A percentile compares a stretch with the other conserved stretches of the same genome.
Conservation (phyloP, 2,113 vertebrate genomes). For the Loxodonta africana region DNA sequence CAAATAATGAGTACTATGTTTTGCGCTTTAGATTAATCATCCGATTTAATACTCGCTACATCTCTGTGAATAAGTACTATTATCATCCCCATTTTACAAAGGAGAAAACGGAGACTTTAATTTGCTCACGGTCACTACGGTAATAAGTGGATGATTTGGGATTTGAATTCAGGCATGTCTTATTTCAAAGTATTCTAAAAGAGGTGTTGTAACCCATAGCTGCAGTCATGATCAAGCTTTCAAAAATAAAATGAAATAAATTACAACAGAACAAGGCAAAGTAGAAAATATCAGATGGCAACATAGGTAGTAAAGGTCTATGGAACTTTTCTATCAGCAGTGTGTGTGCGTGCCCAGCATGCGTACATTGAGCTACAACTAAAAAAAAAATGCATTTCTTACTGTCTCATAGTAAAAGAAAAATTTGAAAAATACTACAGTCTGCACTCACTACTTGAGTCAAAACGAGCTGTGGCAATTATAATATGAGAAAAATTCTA, state of each 20-base stretch:
- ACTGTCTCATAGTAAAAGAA: neutral
- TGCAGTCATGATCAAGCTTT: neutral
- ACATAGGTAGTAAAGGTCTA: neutral
- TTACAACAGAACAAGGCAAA: conserved; percentile 5
- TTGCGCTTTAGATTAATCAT: conserved; percentile 49
- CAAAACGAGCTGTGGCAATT: conserved; percentile 56
- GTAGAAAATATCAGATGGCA: conserved; percentile 9
- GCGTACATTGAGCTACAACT: conserved; percentile 33
- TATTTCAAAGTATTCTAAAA: conserved; percentile 48
- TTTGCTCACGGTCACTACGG: conserved; percentile 39
- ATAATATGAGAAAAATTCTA: neutral
- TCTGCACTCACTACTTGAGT: neutral
- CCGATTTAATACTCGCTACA: neutral
- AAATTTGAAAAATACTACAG: conserved; percentile 5
- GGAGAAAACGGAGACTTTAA: conserved; percentile 46
- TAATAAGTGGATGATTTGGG: conserved; percentile 11
- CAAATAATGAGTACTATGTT: neutral
- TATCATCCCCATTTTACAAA: conserved; percentile 18
- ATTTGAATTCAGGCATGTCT: conserved; percentile 43
- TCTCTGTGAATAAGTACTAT: conserved; percentile 3
- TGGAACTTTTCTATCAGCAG: conserved; percentile 32
- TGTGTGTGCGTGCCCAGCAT: neutral
- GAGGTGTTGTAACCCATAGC: neutral
- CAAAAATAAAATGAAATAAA: conserved; percentile 23
- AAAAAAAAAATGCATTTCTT: conserved; percentile 26